Conservation (phyloP, 2,888 invertebrate species). For the Willowsia nigromaculata region DNA sequence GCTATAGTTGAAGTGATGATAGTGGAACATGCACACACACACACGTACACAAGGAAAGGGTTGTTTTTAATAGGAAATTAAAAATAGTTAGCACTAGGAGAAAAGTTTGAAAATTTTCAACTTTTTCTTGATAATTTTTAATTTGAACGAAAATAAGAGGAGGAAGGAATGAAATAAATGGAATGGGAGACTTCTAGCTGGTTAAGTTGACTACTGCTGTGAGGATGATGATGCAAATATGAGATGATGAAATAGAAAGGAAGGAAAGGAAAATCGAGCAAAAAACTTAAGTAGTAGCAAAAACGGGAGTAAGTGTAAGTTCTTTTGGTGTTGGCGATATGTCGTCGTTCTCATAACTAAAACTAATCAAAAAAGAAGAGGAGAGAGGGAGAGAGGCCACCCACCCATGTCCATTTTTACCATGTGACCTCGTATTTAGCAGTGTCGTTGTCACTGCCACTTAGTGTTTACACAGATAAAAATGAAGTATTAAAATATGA, state of each 20-base stretch:
- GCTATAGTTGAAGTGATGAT: not conserved
- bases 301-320: not conserved
- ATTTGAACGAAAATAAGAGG: constrained; percentile 53
- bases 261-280: constrained; percentile 5
- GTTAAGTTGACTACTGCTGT: constrained; percentile 17
- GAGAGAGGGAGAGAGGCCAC: constrained; percentile 13
- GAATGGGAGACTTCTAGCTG: not conserved
- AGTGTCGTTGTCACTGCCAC: not conserved
- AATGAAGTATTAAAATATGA: constrained; percentile 31
- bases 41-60: not conserved
- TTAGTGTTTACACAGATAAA: constrained; percentile 37
- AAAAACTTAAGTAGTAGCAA: constrained; percentile 1
- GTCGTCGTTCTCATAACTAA: not conserved
- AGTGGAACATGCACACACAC: not conserved
- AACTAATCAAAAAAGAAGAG: not conserved
- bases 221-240: constrained; percentile 19
- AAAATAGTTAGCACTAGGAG: constrained; percentile 67
- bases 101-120: constrained; percentile 58
- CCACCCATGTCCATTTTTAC: constrained; percentile 17
- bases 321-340: not conserved
- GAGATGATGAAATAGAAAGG: constrained; percentile 31
- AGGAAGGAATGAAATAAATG: constrained; percentile 23
- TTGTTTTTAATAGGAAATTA: constrained; percentile 65
- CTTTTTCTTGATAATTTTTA: constrained; percentile 68
- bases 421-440: constrained; percentile 22